Percentiles rank a stretch among this genome's conserved stretches.
Evolutionary conservation across 2,888 invertebrate genomes (phyloP).

Genomic region (Eucriotettix oculatus): DNA sequence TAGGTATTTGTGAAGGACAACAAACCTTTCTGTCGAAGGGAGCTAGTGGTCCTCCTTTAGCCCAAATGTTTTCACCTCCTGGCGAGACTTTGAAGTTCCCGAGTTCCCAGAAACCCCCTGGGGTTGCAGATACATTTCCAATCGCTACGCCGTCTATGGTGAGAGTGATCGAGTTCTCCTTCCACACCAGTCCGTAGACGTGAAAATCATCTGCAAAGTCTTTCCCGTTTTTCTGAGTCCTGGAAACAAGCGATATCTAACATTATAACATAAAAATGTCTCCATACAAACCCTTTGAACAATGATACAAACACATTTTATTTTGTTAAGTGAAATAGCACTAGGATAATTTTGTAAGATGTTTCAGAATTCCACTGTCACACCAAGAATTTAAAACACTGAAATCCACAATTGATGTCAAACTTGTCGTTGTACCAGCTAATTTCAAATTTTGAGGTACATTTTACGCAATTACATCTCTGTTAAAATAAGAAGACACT

Average conservation of each 20-base stretch:
- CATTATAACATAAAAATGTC: too few species aligned
- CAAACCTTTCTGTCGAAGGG: constrained; percentile 16
- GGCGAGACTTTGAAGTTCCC: constrained; percentile 10
- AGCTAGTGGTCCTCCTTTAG: constrained; percentile 15
- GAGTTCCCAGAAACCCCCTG: constrained; percentile 12
- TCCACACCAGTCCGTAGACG: constrained; percentile 18
- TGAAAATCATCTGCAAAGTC: constrained; percentile 18
- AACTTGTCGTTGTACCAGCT: too few species aligned
- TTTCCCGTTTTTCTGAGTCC: constrained; percentile 7
- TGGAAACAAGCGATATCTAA: not conserved
- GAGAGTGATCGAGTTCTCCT: constrained; percentile 13
- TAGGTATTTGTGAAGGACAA: not conserved
- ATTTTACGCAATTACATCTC: too few species aligned
- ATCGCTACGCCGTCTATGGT: constrained; percentile 7
- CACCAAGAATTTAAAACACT: too few species aligned
- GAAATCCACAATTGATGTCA: too few species aligned
- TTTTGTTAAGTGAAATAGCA: too few species aligned
- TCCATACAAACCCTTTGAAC: too few species aligned
- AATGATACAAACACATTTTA: too few species aligned
- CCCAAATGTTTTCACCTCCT: constrained; percentile 16
- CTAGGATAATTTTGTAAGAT: too few species aligned
- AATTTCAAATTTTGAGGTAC: too few species aligned
- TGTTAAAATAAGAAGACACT: too few species aligned
- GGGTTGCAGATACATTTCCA: constrained; percentile 5
- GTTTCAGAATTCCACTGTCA: too few species aligned